phyloP scores from a whole-genome alignment of 2,888 invertebrate species.

The Zelleria hepariella region DNA sequence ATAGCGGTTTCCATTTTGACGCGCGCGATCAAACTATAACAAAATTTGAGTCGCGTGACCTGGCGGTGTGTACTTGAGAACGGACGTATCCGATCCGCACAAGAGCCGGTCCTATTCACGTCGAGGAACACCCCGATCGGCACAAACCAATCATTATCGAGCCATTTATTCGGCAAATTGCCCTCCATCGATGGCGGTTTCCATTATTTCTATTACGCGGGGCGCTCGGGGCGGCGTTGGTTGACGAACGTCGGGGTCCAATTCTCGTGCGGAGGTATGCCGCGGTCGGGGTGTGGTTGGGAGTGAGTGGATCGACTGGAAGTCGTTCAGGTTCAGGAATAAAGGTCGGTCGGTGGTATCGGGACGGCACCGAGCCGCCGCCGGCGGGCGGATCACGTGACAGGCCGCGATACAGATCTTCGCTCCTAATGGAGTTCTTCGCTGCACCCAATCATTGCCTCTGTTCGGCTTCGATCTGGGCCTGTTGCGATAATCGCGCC shows the following conservation, averaged over 20 bases:
- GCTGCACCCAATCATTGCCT: slow-evolving; percentile 52
- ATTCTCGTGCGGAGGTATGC: not conserved
- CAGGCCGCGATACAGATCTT: slow-evolving; percentile 51
- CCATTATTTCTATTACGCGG: slow-evolving; percentile 49
- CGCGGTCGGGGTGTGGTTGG: not conserved
- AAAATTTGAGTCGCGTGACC: not conserved
- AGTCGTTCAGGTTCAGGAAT: not conserved
- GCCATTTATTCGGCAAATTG: slow-evolving; percentile 53
- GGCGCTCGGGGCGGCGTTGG: slow-evolving; percentile 27
- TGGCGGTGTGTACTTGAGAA: not conserved
- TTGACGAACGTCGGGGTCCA: slow-evolving; percentile 21
- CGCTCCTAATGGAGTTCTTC: slow-evolving; percentile 56
- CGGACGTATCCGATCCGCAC: not conserved
- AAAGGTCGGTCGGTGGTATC: not conserved
- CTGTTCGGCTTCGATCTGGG: slow-evolving; percentile 11
- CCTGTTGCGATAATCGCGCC: not conserved
- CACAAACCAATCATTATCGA: slow-evolving; percentile 24
- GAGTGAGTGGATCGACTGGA: not conserved
- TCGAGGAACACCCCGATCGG: not conserved
- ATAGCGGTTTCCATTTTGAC: not conserved
- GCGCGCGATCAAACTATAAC: not conserved
- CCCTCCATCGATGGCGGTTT: slow-evolving; percentile 45
- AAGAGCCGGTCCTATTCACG: not conserved
- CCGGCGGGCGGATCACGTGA: slow-evolving; percentile 42
- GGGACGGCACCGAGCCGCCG: slow-evolving; percentile 10